phyloP scores from a whole-genome alignment of 2,113 vertebrate genomes.

The Redunca redunca region DNA sequence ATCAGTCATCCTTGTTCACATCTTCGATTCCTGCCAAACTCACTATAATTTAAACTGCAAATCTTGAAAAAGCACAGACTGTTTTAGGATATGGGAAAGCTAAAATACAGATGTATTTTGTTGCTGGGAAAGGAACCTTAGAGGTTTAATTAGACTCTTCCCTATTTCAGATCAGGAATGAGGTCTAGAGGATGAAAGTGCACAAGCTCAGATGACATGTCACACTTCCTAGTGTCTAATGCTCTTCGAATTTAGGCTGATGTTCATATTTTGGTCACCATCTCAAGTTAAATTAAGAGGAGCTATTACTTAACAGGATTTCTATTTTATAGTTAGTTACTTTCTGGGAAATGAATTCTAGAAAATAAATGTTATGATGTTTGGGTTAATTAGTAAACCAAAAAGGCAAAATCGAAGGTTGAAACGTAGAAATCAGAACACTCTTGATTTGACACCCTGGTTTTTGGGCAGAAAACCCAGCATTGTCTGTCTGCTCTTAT shows the following conservation, averaged over 20 bases:
- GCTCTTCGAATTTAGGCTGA: background rate
- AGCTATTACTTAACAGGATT: background rate
- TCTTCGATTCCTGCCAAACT: background rate
- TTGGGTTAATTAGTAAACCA: background rate
- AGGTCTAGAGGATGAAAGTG: background rate
- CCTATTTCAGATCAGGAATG: background rate
- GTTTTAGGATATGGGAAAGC: background rate
- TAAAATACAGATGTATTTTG: background rate
- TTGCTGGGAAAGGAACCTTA: background rate
- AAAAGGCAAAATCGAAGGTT: background rate
- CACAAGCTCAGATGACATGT: background rate
- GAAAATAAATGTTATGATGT: background rate
- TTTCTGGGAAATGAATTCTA: background rate
- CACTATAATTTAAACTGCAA: background rate
- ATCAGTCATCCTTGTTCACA: background rate
- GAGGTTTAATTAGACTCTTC: background rate
- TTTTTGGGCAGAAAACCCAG: background rate
- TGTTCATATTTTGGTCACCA: background rate
- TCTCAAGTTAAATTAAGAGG: background rate
- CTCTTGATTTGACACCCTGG: background rate
- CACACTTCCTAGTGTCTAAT: background rate
- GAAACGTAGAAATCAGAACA: background rate
- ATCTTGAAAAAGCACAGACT: background rate
- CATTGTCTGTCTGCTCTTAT: background rate
- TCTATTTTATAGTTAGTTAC: background rate